phyloP scores from a whole-genome alignment of 2,797 vertebrate species.

The Peromyscus attwateri region DNA sequence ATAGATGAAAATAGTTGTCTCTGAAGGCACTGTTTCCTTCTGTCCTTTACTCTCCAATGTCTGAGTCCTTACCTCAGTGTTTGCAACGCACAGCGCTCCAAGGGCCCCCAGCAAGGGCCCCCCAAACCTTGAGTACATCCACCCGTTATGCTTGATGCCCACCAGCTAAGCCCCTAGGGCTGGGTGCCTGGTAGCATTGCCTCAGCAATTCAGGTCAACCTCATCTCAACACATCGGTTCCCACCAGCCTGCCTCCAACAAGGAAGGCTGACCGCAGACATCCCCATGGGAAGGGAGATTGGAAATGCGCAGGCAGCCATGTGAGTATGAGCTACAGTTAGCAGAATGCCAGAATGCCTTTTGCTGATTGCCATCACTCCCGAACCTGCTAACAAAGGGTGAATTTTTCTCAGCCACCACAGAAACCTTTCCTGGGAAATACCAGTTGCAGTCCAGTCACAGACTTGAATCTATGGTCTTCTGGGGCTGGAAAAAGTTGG shows the following conservation, averaged over 20 bases:
- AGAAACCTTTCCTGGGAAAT: not conserved
- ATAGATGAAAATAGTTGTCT: not conserved
- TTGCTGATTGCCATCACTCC: not conserved
- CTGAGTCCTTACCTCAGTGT: not conserved
- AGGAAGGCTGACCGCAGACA: not conserved
- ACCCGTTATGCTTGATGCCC: too few relatives aligned
- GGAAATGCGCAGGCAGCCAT: not conserved
- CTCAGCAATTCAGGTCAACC: not conserved
- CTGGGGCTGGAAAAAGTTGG: not conserved
- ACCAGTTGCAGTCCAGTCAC: not conserved
- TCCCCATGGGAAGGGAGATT: not conserved
- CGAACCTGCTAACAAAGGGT: too few relatives aligned
- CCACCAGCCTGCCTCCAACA: not conserved
- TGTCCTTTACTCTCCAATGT: not conserved
- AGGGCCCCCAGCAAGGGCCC: not conserved
- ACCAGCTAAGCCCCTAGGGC: not conserved
- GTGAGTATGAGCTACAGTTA: not conserved
- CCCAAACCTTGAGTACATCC: not conserved
- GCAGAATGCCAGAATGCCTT: not conserved
- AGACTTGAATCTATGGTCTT: not conserved
- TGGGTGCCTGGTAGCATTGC: not conserved
- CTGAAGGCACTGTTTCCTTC: not conserved
- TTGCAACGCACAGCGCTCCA: not conserved
- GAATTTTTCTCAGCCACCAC: not conserved
- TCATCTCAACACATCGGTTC: not conserved